These are phyloP conservation scores for Pyxicephalus adspersus DNA, from an alignment of 2,113 vertebrate genomes.

Conservation along the genomic window DNA sequence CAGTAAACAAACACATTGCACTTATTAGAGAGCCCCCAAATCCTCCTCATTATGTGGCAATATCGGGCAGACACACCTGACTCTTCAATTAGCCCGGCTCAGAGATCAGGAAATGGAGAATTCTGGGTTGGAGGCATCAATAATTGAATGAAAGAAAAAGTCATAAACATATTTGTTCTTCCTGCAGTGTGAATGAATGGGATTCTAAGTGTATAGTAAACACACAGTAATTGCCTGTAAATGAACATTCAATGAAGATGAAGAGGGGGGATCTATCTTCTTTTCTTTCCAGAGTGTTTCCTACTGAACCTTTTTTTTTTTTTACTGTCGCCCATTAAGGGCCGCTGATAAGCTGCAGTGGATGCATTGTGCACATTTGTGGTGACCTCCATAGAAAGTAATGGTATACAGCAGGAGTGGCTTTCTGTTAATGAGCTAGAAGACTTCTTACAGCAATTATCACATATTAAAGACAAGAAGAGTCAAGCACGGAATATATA, in stretches of 20 bases:
- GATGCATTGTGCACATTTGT: not conserved
- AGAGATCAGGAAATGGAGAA: slow-evolving; percentile 65
- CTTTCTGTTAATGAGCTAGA: not conserved
- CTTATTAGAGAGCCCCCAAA: slow-evolving; percentile 20
- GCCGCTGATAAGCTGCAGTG: not conserved
- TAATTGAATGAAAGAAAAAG: slow-evolving; percentile 69
- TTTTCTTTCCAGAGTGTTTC: slow-evolving; percentile 45
- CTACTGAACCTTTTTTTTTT: slow-evolving; percentile 32
- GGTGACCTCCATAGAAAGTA: accelerated
- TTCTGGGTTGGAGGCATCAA: slow-evolving; percentile 65
- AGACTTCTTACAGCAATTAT: not conserved
- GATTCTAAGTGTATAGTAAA: slow-evolving; percentile 65
- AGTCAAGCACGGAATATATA: not conserved
- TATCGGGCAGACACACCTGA: slow-evolving; percentile 29
- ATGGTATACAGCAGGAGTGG: slow-evolving; percentile 5
- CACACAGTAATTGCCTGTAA: slow-evolving; percentile 66
- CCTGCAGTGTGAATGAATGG: slow-evolving; percentile 66
- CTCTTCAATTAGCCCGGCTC: slow-evolving; percentile 60
- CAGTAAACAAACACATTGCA: not conserved
- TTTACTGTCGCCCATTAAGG: slow-evolving; percentile 52
- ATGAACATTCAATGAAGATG: slow-evolving; percentile 63
- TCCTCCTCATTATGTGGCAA: slow-evolving; percentile 1
- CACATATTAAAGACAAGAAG: not conserved
- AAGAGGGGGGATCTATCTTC: slow-evolving; percentile 58
- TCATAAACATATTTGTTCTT: slow-evolving; percentile 62